Evolutionary conservation across 2,888 invertebrate genomes (phyloP).

Genomic region (Diloba caeruleocephala): DNA sequence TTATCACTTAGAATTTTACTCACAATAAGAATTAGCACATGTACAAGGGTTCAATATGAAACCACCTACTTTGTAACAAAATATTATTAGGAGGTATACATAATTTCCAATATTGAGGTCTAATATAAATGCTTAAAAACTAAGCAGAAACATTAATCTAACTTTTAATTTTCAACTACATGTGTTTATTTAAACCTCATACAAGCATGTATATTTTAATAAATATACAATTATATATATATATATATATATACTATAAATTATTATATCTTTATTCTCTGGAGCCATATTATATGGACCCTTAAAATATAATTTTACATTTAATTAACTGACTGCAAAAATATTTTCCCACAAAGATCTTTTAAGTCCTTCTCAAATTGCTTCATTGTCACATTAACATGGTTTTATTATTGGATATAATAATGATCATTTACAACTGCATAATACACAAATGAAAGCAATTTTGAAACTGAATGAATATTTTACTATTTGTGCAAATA

Average conservation of each 20-base stretch:
- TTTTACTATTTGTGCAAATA: conserved; percentile 50
- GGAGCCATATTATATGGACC: conserved; percentile 59
- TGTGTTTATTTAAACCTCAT: conserved; percentile 55
- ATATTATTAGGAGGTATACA: conserved; percentile 47
- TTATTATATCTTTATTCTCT: conserved; percentile 55
- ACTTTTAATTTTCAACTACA: conserved; percentile 54
- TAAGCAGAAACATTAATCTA: conserved; percentile 59
- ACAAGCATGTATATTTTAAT: conserved; percentile 59
- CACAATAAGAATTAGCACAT: conserved; percentile 37
- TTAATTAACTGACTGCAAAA: conserved; percentile 63
- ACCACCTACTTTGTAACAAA: conserved; percentile 41
- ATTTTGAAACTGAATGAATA: conserved; percentile 7
- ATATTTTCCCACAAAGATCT: conserved; percentile 66
- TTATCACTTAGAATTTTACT: conserved; percentile 41
- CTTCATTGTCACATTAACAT: conserved; percentile 37
- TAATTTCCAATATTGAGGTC: conserved; percentile 45
- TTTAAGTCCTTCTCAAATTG: conserved; percentile 50
- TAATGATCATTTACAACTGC: conserved; percentile 12
- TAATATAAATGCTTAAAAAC: conserved; percentile 62
- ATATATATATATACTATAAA: no score
- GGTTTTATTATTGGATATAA: conserved; percentile 21
- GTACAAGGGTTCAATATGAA: conserved; percentile 26
- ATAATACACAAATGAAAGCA: conserved; percentile 27
- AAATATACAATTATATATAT: conserved; percentile 35
- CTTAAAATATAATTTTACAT: conserved; percentile 60